Evolutionary conservation across 2,797 vertebrate species (phyloP).

Genomic region (Channallabes apus): DNA sequence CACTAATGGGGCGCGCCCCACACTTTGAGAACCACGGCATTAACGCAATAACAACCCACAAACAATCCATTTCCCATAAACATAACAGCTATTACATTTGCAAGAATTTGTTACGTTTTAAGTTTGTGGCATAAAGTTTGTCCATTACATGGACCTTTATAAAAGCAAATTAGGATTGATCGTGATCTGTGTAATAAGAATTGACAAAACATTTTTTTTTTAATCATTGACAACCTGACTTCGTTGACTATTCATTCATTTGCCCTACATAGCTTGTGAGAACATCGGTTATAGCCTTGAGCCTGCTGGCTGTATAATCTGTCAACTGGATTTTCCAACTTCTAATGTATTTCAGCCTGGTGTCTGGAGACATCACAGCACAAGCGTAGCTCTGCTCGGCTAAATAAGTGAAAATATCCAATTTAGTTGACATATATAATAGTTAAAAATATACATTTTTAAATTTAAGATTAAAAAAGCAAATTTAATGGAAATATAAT

Average conservation of each 20-base stretch:
- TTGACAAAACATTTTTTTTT: not conserved
- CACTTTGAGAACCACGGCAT: too few species aligned
- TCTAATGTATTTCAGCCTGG: not conserved
- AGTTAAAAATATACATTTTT: too few species aligned
- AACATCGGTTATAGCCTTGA: not conserved
- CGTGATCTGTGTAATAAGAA: not conserved
- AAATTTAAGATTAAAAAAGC: too few species aligned
- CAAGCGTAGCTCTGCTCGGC: not conserved
- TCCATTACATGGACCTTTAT: too few species aligned
- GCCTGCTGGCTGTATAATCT: not conserved
- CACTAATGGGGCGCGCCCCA: too few species aligned
- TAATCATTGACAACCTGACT: not conserved
- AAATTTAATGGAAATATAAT: too few species aligned
- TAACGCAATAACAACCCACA: too few species aligned
- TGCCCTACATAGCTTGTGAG: not conserved
- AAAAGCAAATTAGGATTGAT: not conserved
- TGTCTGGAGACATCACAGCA: not conserved
- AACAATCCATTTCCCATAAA: too few species aligned
- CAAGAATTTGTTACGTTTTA: too few species aligned
- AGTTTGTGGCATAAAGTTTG: too few species aligned
- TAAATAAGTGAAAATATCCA: not conserved
- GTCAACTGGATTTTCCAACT: not conserved
- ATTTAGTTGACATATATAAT: not conserved
- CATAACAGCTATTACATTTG: too few species aligned
- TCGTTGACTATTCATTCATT: not conserved